phyloP scores from a whole-genome alignment of 2,888 invertebrate species.

The Ornithoptera priamus region DNA sequence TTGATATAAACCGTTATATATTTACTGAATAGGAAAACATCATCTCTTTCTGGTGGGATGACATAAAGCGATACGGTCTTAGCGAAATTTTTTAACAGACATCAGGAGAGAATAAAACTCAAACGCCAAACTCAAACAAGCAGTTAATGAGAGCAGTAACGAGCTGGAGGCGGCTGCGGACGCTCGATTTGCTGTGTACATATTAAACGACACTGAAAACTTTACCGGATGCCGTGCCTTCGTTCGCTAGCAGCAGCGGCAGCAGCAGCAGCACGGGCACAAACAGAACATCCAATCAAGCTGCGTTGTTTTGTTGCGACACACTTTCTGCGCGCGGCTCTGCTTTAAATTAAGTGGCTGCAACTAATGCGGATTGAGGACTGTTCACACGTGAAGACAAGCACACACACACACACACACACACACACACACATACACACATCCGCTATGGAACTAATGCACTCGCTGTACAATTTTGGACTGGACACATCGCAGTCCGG shows the following conservation, averaged over 20 bases:
- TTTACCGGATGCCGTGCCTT: constrained; percentile 6
- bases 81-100: neutral
- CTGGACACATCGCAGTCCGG: constrained; percentile 34
- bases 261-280: constrained; percentile 23
- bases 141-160: constrained; percentile 12
- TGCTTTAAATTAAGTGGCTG: constrained; percentile 40
- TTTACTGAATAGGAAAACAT: too few relatives aligned
- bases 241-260: constrained; percentile 6
- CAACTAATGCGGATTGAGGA: constrained; percentile 39
- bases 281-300: constrained; percentile 40
- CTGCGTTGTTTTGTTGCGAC: constrained; percentile 28
- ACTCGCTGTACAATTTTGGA: constrained; percentile 33
- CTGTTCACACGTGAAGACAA: constrained; percentile 34
- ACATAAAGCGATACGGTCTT: too few relatives aligned
- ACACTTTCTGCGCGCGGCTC: constrained; percentile 35
- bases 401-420: constrained; percentile 15
- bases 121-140: constrained; percentile 9
- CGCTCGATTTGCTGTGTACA: constrained; percentile 22
- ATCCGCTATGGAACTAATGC: constrained; percentile 30
- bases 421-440: too few relatives aligned
- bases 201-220: constrained; percentile 14
- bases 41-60: too few relatives aligned
- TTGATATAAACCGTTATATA: too few relatives aligned
- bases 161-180: constrained; percentile 1
- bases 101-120: neutral